These are phyloP conservation scores for Florisuga fusca DNA, from an alignment of 2,797 vertebrate species.

Conservation along the genomic window DNA sequence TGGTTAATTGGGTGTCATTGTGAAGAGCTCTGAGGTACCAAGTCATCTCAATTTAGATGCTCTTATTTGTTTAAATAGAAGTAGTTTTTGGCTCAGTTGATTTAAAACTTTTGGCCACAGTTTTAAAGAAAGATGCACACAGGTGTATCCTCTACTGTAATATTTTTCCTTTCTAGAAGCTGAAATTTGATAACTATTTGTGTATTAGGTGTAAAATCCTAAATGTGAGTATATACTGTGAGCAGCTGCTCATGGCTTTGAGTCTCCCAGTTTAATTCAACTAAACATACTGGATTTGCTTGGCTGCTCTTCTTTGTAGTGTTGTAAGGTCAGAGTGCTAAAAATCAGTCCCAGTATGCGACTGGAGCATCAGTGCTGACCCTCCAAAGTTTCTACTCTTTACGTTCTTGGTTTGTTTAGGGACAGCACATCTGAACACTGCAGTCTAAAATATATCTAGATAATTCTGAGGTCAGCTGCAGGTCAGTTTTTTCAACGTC, in stretches of 20 bases:
- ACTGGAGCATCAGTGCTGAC: not conserved
- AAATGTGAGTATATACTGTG: not conserved
- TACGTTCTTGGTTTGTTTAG: not conserved
- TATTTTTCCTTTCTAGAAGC: not conserved
- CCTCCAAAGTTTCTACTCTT: not conserved
- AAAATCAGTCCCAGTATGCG: not conserved
- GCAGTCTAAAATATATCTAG: not conserved
- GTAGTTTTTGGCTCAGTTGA: not conserved
- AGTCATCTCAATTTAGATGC: not conserved
- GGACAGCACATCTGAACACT: not conserved
- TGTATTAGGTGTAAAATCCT: not conserved
- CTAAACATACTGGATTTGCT: not conserved
- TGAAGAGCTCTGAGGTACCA: not conserved
- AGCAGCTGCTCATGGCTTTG: not conserved
- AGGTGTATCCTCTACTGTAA: not conserved
- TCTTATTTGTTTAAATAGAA: not conserved
- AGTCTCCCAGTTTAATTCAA: not conserved
- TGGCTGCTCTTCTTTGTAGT: not conserved
- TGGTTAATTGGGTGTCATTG: not conserved
- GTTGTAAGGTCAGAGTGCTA: not conserved
- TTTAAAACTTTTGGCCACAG: not conserved
- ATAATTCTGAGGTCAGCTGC: not conserved
- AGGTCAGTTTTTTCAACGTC: not conserved
- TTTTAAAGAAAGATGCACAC: not conserved
- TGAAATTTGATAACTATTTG: not conserved